These are phyloP conservation scores for Emesis furor DNA, from an alignment of 2,888 invertebrate species.

Conservation along the genomic window DNA sequence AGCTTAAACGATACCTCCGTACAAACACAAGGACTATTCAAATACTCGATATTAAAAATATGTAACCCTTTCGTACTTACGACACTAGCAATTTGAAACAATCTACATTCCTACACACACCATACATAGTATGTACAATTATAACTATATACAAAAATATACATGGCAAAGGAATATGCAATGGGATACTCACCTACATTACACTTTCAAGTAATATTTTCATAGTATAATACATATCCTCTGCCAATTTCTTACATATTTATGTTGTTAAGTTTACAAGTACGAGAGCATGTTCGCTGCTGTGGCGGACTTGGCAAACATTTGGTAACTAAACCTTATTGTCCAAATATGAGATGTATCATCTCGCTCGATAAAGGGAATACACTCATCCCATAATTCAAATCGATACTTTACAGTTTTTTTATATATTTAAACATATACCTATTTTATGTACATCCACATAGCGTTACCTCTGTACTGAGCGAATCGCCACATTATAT, in stretches of 20 bases:
- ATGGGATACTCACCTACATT: slow-evolving; percentile 76
- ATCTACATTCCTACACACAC: slow-evolving; percentile 88
- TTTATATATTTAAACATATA: slow-evolving; percentile 12
- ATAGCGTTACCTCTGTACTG: not conserved
- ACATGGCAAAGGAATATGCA: slow-evolving; percentile 80
- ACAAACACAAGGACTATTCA: slow-evolving; percentile 8
- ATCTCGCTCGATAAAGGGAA: slow-evolving; percentile 50
- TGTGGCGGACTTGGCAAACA: slow-evolving; percentile 78
- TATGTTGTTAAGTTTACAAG: slow-evolving; percentile 27
- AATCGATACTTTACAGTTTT: not conserved
- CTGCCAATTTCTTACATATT: slow-evolving; percentile 36
- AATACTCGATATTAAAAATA: slow-evolving; percentile 16
- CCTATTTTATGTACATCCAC: slow-evolving; percentile 9
- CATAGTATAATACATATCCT: slow-evolving; percentile 27
- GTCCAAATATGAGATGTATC: slow-evolving; percentile 78
- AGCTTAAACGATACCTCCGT: slow-evolving; percentile 13
- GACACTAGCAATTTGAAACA: slow-evolving; percentile 86
- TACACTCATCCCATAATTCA: slow-evolving; percentile 1
- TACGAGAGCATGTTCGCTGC: slow-evolving; percentile 72
- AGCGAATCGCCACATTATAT: not conserved
- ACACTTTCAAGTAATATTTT: slow-evolving; percentile 46
- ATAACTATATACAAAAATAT: slow-evolving; percentile 88
- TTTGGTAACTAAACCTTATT: slow-evolving; percentile 87
- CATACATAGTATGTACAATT: slow-evolving; percentile 91
- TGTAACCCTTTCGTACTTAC: slow-evolving; percentile 79